Evolutionary conservation across 2,888 invertebrate species (phyloP), one percentile per base, ranked within the genome.

Genomic region (Aproaerema taeniolella): DNA sequence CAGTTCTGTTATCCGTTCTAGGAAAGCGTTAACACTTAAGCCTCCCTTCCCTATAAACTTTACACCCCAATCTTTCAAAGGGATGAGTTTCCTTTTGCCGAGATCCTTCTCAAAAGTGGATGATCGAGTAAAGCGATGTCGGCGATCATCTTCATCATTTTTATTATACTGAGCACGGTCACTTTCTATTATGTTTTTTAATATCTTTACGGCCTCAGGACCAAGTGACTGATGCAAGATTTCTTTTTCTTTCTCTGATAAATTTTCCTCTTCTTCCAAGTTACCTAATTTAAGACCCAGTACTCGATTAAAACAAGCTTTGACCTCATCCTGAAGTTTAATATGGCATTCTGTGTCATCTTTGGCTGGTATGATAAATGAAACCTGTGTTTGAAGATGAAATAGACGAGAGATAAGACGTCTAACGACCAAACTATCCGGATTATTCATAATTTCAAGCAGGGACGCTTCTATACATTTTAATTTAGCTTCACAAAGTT

Each of bases 341-440:
- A 15, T 2, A 14, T 15, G n/a, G 8, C 15, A n/a, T 2, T 31
- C 8, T 1, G n/a, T 2, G 4, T 14, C 7, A 6, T 30, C 31
- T 12, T 20, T 8, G 11, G 2, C 7, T 9, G 39, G 32, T n/a
- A 15, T 16, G 4, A 39, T 32, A 6, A 39, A 12, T 8, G 26
- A 13, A 2, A 16, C 12, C 15, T 28, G 39, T n/a, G 25, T 26
- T 9, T 12, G 14, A 8, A 39, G 12, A 39, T 39, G 39, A 12
- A 12, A n/a, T 5, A 31, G n/a, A 15, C 39, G 31, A 16, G 39
- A 32, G 1, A 10, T 15, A 6, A 39, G 1, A 1, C 39, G 24
- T 32, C 13, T 39, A 2, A 25, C 15, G 2, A 9, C n/a, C 6
- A 15, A 13, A 11, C 12, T 31, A 11, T 5, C 7, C 15, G n/a